Evolutionary conservation across 2,113 vertebrate genomes (phyloP).

Genomic region (Oncorhynchus keta): DNA sequence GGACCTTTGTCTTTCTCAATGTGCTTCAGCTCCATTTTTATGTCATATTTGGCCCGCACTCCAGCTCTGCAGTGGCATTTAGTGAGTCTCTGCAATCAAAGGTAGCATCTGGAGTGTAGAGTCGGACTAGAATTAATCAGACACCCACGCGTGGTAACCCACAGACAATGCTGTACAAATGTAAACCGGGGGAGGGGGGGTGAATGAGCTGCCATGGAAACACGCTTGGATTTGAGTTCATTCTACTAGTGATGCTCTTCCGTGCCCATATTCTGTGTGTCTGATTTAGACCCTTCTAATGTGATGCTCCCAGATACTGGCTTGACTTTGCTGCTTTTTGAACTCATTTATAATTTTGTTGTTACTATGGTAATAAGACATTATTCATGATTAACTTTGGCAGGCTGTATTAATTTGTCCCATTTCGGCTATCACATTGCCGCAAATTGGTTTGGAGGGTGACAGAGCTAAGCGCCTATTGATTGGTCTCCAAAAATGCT

Average conservation of each 20-base stretch:
- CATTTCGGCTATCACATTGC: too few relatives aligned
- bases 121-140: slow-evolving; percentile 35
- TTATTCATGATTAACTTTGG: too few relatives aligned
- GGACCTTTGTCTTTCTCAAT: slow-evolving; percentile 1
- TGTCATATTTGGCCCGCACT: slow-evolving; percentile 28
- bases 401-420: too few relatives aligned
- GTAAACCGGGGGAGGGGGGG: slow-evolving; percentile 39
- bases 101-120: slow-evolving; percentile 37
- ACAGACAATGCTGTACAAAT: slow-evolving; percentile 46
- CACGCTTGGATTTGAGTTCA: slow-evolving; percentile 15
- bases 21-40: slow-evolving; percentile 35
- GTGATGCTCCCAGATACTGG: not conserved
- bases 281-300: not conserved
- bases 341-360: too few relatives aligned
- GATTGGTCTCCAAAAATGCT: too few relatives aligned
- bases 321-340: too few relatives aligned
- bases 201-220: slow-evolving; percentile 15
- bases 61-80: slow-evolving; percentile 43
- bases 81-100: slow-evolving; percentile 43
- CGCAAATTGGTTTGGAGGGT: too few relatives aligned
- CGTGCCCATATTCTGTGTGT: not conserved
- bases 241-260: slow-evolving; percentile 15
- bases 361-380: too few relatives aligned
- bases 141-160: slow-evolving; percentile 45
- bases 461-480: too few relatives aligned